A percentile compares a stretch with the other conserved stretches of the same genome.
Conservation (phyloP, 1,140 invertebrate genomes). For the Vanessa atalanta region DNA sequence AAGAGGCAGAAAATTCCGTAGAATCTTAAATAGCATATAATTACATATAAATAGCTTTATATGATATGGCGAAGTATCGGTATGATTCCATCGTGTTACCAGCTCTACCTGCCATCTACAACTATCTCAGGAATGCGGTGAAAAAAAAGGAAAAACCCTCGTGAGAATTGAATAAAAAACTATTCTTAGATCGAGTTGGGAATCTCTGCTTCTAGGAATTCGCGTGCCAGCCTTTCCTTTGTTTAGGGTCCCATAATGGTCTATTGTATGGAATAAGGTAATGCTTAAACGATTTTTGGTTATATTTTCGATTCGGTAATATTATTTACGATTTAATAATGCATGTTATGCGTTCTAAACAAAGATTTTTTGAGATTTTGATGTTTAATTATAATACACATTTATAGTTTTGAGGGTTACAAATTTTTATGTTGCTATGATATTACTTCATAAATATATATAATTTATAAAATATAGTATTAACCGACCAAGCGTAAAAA, state of each 20-base stretch:
- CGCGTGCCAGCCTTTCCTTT: slow-evolving; percentile 63
- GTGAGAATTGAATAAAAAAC: slow-evolving; percentile 63
- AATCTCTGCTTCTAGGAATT: slow-evolving; percentile 62
- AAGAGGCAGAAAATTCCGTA: slow-evolving; percentile 18
- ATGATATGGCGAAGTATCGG: background rate
- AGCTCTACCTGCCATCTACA: slow-evolving; percentile 56
- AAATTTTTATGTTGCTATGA: too few relatives aligned
- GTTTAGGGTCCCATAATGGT: slow-evolving; percentile 39
- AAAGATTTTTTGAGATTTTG: too few relatives aligned
- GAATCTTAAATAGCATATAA: slow-evolving; percentile 25
- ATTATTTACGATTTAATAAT: background rate
- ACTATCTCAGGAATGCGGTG: slow-evolving; percentile 63
- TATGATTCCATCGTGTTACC: background rate
- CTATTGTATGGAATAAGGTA: slow-evolving; percentile 30
- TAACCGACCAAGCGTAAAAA: too few relatives aligned
- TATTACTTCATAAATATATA: too few relatives aligned
- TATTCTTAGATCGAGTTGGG: slow-evolving; percentile 55
- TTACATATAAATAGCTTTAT: slow-evolving; percentile 23
- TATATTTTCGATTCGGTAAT: background rate
- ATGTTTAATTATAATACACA: too few relatives aligned
- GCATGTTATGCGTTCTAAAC: too few relatives aligned
- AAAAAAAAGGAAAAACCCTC: slow-evolving; percentile 61
- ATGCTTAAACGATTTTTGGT: slow-evolving; percentile 5
- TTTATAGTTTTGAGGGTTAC: too few relatives aligned
- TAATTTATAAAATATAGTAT: too few relatives aligned